phyloP scores from a whole-genome alignment of 2,888 invertebrate genomes.

The Limnephilus rhombicus region DNA sequence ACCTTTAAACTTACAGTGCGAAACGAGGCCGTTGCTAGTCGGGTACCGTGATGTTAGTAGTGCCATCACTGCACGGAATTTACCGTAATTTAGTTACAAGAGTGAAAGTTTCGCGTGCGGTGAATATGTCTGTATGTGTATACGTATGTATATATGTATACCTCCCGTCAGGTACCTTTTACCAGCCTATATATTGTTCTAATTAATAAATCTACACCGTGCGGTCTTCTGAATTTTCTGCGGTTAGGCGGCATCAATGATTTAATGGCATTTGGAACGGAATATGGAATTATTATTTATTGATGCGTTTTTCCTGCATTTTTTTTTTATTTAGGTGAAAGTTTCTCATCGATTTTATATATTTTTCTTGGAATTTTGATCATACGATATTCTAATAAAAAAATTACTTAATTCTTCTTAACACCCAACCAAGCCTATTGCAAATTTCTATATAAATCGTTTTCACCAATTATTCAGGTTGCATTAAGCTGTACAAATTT shows the following conservation, averaged over 20 bases:
- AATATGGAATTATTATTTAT: no score
- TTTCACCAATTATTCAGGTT: no score
- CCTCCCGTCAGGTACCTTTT: neutral
- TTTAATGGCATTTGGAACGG: neutral
- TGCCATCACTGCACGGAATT: slow-evolving; percentile 49
- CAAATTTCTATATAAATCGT: no score
- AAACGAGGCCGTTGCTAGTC: slow-evolving; percentile 12
- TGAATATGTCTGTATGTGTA: neutral
- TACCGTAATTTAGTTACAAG: slow-evolving; percentile 62
- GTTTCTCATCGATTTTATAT: no score
- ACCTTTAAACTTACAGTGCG: neutral
- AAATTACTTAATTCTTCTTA: no score
- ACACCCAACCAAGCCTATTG: no score
- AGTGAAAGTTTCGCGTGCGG: slow-evolving; percentile 62
- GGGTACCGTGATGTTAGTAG: slow-evolving; percentile 15
- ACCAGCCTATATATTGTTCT: neutral
- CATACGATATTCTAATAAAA: no score
- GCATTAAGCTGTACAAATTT: no score
- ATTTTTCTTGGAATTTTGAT: no score
- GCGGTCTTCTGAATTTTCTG: neutral
- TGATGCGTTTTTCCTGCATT: no score
- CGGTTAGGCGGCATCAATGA: neutral
- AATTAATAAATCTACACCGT: neutral
- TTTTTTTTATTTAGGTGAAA: no score
- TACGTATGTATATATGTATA: neutral